Evolutionary conservation across 2,113 vertebrate genomes (phyloP).

Genomic region (Chinchilla lanigera): DNA sequence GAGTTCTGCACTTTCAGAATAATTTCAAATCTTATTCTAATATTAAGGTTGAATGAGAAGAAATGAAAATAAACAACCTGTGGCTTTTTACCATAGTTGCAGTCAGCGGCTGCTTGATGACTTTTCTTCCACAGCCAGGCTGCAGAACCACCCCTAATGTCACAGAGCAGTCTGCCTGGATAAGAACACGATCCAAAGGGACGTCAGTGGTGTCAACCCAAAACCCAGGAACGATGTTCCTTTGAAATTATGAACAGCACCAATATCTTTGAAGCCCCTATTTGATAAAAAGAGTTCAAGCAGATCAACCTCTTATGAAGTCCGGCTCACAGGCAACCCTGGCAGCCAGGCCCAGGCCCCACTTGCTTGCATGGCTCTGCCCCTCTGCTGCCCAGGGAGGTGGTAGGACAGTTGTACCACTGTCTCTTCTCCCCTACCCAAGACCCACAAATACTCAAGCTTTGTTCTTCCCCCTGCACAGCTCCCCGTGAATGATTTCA

Average conservation of each 20-base stretch:
- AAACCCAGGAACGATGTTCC: neutral
- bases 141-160: neutral
- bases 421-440: neutral
- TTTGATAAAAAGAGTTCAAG: neutral
- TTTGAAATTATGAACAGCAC: neutral
- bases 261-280: neutral
- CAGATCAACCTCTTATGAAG: neutral
- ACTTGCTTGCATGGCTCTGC: neutral
- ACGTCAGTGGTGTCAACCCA: neutral
- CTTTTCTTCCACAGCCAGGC: neutral
- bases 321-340: neutral
- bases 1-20: conserved; percentile 17
- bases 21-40: conserved; percentile 34
- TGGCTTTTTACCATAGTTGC: neutral
- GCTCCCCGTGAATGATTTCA: neutral
- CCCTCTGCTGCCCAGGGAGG: neutral
- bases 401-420: no score
- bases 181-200: neutral
- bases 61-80: neutral
- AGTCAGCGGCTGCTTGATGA: neutral
- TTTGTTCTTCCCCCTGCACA: neutral
- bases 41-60: neutral
- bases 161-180: no score
- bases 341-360: neutral
- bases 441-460: neutral